A percentile compares a stretch with the other conserved stretches of the same genome.
Evolutionary conservation across 2,888 invertebrate species (phyloP).

Genomic region (Hartigia nigra): DNA sequence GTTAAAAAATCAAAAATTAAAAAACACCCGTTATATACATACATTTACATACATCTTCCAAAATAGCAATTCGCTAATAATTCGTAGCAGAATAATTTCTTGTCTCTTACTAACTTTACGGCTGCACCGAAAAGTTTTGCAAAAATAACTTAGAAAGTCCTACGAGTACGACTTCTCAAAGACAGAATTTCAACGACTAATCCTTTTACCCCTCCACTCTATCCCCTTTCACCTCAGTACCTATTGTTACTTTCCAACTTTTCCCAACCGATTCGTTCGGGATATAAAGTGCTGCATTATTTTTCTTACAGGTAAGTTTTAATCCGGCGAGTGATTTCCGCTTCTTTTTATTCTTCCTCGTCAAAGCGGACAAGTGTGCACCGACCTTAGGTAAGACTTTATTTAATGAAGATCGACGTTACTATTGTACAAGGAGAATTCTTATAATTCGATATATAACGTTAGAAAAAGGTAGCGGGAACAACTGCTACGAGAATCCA

Average conservation of each 20-base stretch:
- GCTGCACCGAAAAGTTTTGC: background rate
- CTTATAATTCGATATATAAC: background rate
- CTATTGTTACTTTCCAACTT: background rate
- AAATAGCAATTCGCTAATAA: background rate
- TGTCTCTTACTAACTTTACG: background rate
- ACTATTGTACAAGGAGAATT: background rate
- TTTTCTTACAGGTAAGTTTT: background rate
- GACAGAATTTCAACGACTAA: background rate
- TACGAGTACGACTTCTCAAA: background rate
- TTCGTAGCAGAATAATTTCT: background rate
- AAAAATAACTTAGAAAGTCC: background rate
- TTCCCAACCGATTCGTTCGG: background rate
- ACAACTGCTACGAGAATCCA: background rate
- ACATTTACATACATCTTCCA: background rate
- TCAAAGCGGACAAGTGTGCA: background rate
- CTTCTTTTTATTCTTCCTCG: background rate
- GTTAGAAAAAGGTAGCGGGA: background rate
- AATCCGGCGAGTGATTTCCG: background rate
- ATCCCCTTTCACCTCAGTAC: background rate
- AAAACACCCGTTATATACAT: background rate
- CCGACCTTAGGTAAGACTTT: background rate
- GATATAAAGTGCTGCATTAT: background rate
- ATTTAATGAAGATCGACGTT: background rate
- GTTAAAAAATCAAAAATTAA: background rate
- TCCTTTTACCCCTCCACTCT: background rate